These are phyloP conservation scores for Dicranocentrus wangi DNA, from an alignment of 2,888 invertebrate species.

Conservation along the genomic window DNA sequence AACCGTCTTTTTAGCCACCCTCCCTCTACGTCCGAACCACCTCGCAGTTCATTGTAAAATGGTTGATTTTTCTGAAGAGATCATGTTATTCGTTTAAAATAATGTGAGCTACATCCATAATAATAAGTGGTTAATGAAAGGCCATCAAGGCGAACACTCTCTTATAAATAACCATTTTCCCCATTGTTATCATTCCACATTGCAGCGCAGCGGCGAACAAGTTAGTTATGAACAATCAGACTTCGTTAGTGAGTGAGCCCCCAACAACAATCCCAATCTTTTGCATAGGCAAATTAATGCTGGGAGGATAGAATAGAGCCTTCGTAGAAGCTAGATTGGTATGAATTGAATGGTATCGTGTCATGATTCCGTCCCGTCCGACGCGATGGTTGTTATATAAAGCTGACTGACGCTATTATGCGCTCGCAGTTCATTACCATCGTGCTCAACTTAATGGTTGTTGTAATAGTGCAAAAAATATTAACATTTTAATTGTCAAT, in stretches of 20 bases:
- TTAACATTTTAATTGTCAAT: slow-evolving; percentile 62
- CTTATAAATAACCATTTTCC: slow-evolving; percentile 31
- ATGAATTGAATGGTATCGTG: slow-evolving; percentile 22
- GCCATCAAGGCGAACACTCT: slow-evolving; percentile 33
- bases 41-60: slow-evolving; percentile 1
- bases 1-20: slow-evolving; percentile 18
- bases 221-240: slow-evolving; percentile 39
- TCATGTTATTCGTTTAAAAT: slow-evolving; percentile 31
- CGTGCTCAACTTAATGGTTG: slow-evolving; percentile 38
- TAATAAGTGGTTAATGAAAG: slow-evolving; percentile 44
- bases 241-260: slow-evolving; percentile 36
- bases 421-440: slow-evolving; percentile 37
- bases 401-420: slow-evolving; percentile 1
- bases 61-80: slow-evolving; percentile 8
- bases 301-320: background rate
- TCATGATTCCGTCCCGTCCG: background rate
- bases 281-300: slow-evolving; percentile 5
- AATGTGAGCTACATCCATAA: slow-evolving; percentile 26
- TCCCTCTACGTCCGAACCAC: too few relatives aligned
- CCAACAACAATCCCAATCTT: slow-evolving; percentile 8
- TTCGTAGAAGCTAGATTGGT: background rate
- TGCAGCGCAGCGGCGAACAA: slow-evolving; percentile 6
- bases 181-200: background rate
- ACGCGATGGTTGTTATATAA: background rate
- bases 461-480: slow-evolving; percentile 49